Evolutionary conservation across 2,113 vertebrate species (phyloP).

Genomic region (Nicator chloris): DNA sequence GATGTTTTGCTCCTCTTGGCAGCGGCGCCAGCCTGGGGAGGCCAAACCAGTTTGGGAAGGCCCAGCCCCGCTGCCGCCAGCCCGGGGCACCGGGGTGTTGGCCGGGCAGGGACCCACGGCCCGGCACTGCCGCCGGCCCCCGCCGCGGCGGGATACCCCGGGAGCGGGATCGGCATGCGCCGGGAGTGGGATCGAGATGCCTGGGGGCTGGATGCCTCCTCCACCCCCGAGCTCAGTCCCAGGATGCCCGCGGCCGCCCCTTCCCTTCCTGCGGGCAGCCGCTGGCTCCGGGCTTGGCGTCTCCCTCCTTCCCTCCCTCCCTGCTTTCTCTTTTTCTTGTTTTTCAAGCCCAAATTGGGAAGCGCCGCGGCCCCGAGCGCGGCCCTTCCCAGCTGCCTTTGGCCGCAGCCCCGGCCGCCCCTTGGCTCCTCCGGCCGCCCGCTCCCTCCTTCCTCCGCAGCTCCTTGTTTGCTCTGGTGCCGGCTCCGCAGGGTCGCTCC

Average conservation of each 20-base stretch:
- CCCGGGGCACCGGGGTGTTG: background rate
- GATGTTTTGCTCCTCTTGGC: slow-evolving; percentile 30
- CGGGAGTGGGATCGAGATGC: background rate
- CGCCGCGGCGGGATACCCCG: background rate
- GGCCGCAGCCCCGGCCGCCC: background rate
- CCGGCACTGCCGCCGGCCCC: background rate
- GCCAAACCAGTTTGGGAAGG: slow-evolving; percentile 54
- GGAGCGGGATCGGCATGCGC: background rate
- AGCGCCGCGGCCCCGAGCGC: background rate
- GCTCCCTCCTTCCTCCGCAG: background rate
- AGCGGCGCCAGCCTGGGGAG: slow-evolving; percentile 6
- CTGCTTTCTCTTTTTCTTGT: slow-evolving; percentile 4
- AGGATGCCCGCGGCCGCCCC: background rate
- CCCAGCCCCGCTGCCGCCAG: background rate
- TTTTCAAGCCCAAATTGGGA: slow-evolving; percentile 68
- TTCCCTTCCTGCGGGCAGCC: background rate
- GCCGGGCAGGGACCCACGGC: background rate
- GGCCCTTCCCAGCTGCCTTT: slow-evolving; percentile 37
- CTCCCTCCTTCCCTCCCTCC: background rate
- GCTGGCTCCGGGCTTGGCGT: background rate
- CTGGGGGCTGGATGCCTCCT: background rate
- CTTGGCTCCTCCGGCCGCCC: background rate
- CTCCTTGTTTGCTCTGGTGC: background rate
- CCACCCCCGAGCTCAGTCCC: background rate
- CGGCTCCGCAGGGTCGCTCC: background rate